Evolutionary conservation across 2,888 invertebrate genomes (phyloP).

Genomic region (Habrosyne pyritoides): DNA sequence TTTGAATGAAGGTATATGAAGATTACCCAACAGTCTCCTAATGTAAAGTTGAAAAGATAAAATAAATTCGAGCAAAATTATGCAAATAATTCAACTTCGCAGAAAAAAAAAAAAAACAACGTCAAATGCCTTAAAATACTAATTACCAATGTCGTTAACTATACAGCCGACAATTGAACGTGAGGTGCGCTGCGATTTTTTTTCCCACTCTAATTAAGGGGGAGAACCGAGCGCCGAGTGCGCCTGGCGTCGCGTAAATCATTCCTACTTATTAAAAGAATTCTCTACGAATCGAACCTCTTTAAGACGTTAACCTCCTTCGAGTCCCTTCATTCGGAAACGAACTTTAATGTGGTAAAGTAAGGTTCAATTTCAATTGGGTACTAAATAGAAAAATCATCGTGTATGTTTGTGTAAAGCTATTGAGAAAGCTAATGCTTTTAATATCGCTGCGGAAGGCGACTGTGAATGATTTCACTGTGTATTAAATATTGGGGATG

Average conservation of each 20-base stretch:
- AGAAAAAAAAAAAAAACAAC: no score
- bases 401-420: conserved; percentile 13
- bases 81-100: no score
- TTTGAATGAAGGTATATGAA: no score
- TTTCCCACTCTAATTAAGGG: conserved; percentile 72
- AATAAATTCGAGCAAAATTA: no score
- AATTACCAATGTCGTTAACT: conserved; percentile 28
- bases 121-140: conserved; percentile 22
- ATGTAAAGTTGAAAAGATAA: no score
- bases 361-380: conserved; percentile 25
- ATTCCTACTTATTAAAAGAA: conserved; percentile 80
- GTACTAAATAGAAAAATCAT: conserved; percentile 31
- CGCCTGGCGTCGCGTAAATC: conserved; percentile 78
- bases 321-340: conserved; percentile 16
- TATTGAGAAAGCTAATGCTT: conserved; percentile 30
- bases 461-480: conserved; percentile 51
- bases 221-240: conserved; percentile 61
- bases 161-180: conserved; percentile 39
- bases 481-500: conserved; percentile 58
- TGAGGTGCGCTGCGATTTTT: conserved; percentile 54
- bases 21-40: no score
- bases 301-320: conserved; percentile 63
- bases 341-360: conserved; percentile 17
- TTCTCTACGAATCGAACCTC: conserved; percentile 73
- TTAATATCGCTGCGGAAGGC: conserved; percentile 47